Percentiles rank a stretch among this genome's conserved stretches.
These are phyloP conservation scores for Zootoca vivipara DNA, from an alignment of 2,113 vertebrate species.

Conservation along the genomic window DNA sequence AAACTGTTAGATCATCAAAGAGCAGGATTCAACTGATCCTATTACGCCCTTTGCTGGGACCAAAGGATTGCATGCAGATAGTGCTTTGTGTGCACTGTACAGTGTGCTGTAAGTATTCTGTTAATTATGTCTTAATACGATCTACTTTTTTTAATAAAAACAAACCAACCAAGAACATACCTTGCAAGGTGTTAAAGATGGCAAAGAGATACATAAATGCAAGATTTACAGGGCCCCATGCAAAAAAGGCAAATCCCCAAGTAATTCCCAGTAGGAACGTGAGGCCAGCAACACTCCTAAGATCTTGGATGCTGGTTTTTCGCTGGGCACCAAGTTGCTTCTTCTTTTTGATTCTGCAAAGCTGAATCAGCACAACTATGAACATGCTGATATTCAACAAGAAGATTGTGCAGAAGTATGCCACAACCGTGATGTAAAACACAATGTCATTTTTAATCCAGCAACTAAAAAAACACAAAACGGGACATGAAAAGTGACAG, in stretches of 20 bases:
- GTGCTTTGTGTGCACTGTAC: not conserved
- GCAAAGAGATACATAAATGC: conserved; percentile 92
- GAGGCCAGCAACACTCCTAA: conserved; percentile 89
- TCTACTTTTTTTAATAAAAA: not conserved
- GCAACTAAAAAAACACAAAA: conserved; percentile 80
- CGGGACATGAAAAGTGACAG: not conserved
- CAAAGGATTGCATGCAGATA: not conserved
- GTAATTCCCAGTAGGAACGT: conserved; percentile 92
- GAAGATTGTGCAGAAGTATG: conserved; percentile 90
- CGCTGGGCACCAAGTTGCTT: conserved; percentile 89
- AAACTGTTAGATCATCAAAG: too few relatives aligned
- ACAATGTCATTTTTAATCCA: conserved; percentile 86
- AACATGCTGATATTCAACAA: conserved; percentile 89
- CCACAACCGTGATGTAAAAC: conserved; percentile 92
- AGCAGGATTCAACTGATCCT: too few relatives aligned
- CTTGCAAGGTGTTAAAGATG: conserved; percentile 94
- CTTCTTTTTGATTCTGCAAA: conserved; percentile 91
- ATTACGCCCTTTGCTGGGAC: too few relatives aligned
- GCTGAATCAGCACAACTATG: conserved; percentile 91
- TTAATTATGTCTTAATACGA: not conserved
- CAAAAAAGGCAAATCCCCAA: conserved; percentile 95
- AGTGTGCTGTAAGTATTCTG: conserved; percentile 7
- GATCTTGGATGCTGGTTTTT: conserved; percentile 83
- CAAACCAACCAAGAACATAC: conserved; percentile 70
- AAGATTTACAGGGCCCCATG: conserved; percentile 86